A percentile compares a stretch with the other conserved stretches of the same genome.
phyloP scores from a whole-genome alignment of 1,140 invertebrate genomes.

The Pseudomyrmex pallidus region DNA sequence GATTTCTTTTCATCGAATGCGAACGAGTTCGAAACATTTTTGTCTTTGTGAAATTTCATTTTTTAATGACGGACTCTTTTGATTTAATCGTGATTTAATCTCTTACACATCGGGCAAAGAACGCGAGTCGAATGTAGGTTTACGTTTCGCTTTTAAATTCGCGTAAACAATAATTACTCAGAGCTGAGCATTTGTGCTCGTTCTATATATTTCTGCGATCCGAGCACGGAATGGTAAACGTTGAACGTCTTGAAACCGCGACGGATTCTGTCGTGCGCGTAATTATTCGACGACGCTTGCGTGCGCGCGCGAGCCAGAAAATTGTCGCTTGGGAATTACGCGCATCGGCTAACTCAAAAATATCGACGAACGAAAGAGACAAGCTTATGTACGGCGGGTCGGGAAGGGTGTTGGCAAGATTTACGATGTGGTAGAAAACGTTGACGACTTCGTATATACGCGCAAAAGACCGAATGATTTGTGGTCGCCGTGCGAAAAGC shows the following conservation, averaged over 20 bases:
- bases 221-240: slow-evolving; percentile 18
- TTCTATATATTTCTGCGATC: neutral
- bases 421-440: slow-evolving; percentile 15
- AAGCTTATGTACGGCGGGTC: neutral
- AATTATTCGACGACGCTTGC: slow-evolving; percentile 36
- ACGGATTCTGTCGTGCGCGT: slow-evolving; percentile 43
- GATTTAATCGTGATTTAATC: neutral
- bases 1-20: neutral
- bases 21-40: neutral
- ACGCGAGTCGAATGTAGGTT: neutral
- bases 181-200: no score
- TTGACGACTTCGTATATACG: neutral
- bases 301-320: slow-evolving; percentile 21
- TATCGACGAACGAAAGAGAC: neutral
- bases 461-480: slow-evolving; percentile 31
- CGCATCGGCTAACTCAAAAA: slow-evolving; percentile 39
- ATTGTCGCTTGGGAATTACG: slow-evolving; percentile 35
- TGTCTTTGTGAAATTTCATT: slow-evolving; percentile 1
- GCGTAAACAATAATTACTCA: neutral
- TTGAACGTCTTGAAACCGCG: slow-evolving; percentile 12
- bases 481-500: neutral
- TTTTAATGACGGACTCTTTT: neutral
- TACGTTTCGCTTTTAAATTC: neutral
- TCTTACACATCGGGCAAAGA: neutral
- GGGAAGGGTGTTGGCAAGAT: neutral